Base-by-base conservation (phyloP, 2,888 invertebrate species). In the Rutpela maculata region DNA sequence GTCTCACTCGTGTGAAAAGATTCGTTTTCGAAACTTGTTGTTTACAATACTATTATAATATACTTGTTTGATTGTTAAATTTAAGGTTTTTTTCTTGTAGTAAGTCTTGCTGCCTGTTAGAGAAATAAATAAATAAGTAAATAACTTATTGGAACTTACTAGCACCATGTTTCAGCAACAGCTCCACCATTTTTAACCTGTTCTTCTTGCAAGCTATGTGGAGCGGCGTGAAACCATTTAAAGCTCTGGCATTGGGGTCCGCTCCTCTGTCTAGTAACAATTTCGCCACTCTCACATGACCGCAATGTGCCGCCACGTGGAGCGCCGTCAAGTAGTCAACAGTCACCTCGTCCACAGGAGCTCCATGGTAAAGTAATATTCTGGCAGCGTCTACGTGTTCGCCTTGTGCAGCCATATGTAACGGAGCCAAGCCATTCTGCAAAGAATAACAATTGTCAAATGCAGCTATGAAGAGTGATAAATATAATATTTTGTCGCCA, bases 151-250 rank as follows among this genome's bases (percentile, higher is more conserved):
- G 31, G 31, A 35, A 91, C 92, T 91, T 88, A 90, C 95, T 95
- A 17, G 98, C 99, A 76, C 98, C 98, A 90, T 98, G 97, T 90
- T 98, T 98, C 79, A 99, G 92, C 73, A 99, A 92, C 79, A 99
- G 90, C 89, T 99, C 99, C 9, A 98, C 98, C 66, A 99, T 95
- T 90, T 98, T 98, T 85, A 98, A 96, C 73, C 99, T 93, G 90
- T 99, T 99, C 91, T 99, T 99, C 91, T 99, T 99, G 91, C 99
- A 99, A 4, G 99, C 99, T 86, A 99, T 99, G 90, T 99, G 99
- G 73, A 99, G 92, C 0, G 99, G 98, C 0, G 99, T 99, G 90
- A 99, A 99, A 0, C 99, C 99, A 89, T 99, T 99, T 43, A 98
- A 92, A 4, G 98, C 98, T 50, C 99, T 93, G 0, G 99, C 95